Percentiles rank a stretch among this genome's conserved stretches.
phyloP scores from a whole-genome alignment of 2,888 invertebrate species.

The Philereme vetulata region DNA sequence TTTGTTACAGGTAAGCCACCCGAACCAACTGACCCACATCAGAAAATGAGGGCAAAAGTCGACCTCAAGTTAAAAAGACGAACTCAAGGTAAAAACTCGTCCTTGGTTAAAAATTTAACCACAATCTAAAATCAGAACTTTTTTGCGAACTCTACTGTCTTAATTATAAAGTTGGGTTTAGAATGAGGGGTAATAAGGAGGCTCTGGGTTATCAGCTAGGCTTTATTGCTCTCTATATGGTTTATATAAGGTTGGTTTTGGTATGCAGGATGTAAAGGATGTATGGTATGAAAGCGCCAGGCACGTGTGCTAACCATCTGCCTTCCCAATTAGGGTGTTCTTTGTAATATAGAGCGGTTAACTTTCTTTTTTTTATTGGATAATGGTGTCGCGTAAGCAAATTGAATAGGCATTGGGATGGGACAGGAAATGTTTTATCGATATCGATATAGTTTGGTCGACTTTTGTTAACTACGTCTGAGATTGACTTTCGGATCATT shows the following conservation, averaged over 20 bases:
- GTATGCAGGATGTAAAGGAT: conserved; percentile 5
- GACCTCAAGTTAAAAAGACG: conserved; percentile 5
- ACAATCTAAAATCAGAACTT: conserved; percentile 34
- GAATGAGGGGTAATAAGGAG: background rate
- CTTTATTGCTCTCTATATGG: conserved; percentile 11
- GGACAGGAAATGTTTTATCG: conserved; percentile 12
- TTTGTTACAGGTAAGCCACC: conserved; percentile 52
- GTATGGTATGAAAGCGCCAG: conserved; percentile 34
- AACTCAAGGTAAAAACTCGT: conserved; percentile 36
- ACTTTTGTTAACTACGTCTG: background rate
- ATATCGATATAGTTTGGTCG: conserved; percentile 23
- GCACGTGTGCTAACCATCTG: conserved; percentile 57
- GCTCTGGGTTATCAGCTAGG: too few species aligned
- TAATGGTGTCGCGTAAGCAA: conserved; percentile 31
- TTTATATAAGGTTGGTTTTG: conserved; percentile 20
- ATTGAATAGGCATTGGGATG: conserved; percentile 15
- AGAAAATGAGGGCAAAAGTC: conserved; percentile 21
- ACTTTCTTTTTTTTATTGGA: conserved; percentile 31
- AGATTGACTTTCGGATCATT: background rate
- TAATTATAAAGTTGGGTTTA: background rate
- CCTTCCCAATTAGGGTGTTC: conserved; percentile 56
- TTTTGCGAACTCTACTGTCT: conserved; percentile 15
- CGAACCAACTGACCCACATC: conserved; percentile 35
- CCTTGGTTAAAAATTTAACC: conserved; percentile 40
- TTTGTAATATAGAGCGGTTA: conserved; percentile 38